These are phyloP conservation scores for Drosophila anomalata DNA, from an alignment of 2,888 invertebrate species.

Conservation along the genomic window DNA sequence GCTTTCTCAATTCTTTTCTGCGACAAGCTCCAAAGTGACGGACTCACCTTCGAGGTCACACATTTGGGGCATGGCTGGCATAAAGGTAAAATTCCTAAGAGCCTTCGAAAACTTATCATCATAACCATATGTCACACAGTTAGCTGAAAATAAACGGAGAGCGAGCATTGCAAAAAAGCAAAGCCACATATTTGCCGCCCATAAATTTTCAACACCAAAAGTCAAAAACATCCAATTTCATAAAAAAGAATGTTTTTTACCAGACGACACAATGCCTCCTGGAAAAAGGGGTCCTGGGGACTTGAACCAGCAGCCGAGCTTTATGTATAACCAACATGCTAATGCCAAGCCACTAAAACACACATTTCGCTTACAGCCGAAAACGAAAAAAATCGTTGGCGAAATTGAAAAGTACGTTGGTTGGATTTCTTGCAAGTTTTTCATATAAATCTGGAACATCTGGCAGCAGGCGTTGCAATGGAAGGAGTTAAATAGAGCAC, in stretches of 20 bases:
- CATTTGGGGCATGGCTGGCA: constrained; percentile 4
- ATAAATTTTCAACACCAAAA: constrained; percentile 60
- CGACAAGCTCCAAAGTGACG: constrained; percentile 37
- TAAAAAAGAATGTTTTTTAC: constrained; percentile 31
- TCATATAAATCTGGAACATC: constrained; percentile 74
- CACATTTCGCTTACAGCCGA: constrained; percentile 57
- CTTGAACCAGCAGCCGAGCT: constrained; percentile 26
- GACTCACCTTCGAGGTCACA: constrained; percentile 31
- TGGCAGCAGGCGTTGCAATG: constrained; percentile 41
- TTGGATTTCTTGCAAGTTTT: constrained; percentile 61
- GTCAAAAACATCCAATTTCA: constrained; percentile 44
- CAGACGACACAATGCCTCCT: constrained; percentile 42
- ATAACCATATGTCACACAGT: constrained; percentile 25
- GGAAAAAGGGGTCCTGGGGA: constrained; percentile 16
- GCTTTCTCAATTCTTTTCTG: constrained; percentile 42
- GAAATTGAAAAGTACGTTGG: constrained; percentile 65
- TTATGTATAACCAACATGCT: constrained; percentile 65
- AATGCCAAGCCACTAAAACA: constrained; percentile 76
- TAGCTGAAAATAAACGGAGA: background rate
- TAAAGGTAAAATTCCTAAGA: constrained; percentile 4
- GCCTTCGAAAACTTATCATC: background rate
- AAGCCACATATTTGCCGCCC: constrained; percentile 64
- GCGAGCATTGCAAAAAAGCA: constrained; percentile 20
- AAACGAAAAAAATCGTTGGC: constrained; percentile 58
- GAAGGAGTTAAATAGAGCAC: constrained; percentile 9